These are phyloP conservation scores for Xerus rutilus DNA, from an alignment of 2,797 vertebrate species.

Conservation along the genomic window DNA sequence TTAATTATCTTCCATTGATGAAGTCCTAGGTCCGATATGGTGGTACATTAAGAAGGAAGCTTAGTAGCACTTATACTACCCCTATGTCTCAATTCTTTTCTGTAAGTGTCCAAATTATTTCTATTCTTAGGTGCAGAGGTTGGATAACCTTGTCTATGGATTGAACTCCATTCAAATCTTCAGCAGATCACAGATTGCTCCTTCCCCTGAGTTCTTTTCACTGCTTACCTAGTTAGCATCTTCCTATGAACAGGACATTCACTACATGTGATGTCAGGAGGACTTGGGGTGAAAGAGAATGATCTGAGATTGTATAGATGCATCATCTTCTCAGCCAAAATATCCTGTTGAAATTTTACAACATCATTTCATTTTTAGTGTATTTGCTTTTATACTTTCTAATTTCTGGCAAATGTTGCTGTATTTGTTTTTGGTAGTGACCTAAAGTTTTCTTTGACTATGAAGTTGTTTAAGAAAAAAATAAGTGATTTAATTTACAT, in stretches of 20 bases:
- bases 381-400: conserved; percentile 16
- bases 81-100: background rate
- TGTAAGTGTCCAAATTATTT: background rate
- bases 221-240: background rate
- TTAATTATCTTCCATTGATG: background rate
- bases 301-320: background rate
- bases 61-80: background rate
- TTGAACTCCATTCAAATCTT: background rate
- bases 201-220: background rate
- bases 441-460: conserved; percentile 20
- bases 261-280: background rate
- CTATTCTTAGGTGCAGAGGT: background rate
- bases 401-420: background rate
- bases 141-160: background rate
- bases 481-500: background rate
- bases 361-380: background rate
- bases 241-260: background rate
- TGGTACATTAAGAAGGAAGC: background rate
- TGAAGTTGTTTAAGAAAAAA: background rate
- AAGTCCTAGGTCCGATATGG: background rate
- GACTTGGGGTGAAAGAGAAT: background rate
- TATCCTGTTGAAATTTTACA: background rate
- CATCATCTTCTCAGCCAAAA: background rate
- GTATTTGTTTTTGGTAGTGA: background rate
- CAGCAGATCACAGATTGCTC: background rate